A percentile compares a stretch with the other conserved stretches of the same genome.
phyloP scores from a whole-genome alignment of 1,140 invertebrate species.

The Atta cephalotes region DNA sequence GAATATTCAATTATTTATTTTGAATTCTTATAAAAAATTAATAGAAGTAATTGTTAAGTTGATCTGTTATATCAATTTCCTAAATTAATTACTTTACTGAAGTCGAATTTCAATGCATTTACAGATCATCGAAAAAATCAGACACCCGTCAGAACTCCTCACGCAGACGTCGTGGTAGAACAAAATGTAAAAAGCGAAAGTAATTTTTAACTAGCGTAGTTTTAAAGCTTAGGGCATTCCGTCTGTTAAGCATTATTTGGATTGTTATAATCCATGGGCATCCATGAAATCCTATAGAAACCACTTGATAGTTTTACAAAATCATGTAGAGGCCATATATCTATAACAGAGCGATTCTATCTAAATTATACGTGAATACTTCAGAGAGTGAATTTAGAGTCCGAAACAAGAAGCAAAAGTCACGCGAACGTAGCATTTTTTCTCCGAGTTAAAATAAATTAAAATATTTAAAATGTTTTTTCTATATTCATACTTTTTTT shows the following conservation, averaged over 20 bases:
- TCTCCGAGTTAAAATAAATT: neutral
- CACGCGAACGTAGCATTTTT: neutral
- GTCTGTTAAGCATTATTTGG: constrained; percentile 5
- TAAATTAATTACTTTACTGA: constrained; percentile 10
- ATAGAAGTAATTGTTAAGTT: neutral
- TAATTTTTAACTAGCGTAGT: constrained; percentile 75
- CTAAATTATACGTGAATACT: neutral
- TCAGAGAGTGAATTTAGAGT: constrained; percentile 10
- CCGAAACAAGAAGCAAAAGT: neutral
- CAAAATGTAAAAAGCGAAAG: constrained; percentile 87
- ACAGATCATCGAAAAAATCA: constrained; percentile 86
- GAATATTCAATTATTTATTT: neutral
- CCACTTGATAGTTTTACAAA: constrained; percentile 42
- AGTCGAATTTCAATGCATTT: constrained; percentile 59
- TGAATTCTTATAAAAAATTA: neutral
- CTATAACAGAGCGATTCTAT: neutral
- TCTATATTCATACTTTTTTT: neutral
- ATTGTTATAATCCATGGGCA: constrained; percentile 23
- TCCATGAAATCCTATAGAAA: neutral
- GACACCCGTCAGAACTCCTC: constrained; percentile 85
- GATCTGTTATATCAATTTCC: neutral
- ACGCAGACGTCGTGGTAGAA: constrained; percentile 86
- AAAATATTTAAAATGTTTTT: neutral
- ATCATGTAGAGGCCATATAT: constrained; percentile 30
- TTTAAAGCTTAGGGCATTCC: neutral